phyloP scores from a whole-genome alignment of 1,140 invertebrate species.

The Ceratosolen fusciceps region DNA sequence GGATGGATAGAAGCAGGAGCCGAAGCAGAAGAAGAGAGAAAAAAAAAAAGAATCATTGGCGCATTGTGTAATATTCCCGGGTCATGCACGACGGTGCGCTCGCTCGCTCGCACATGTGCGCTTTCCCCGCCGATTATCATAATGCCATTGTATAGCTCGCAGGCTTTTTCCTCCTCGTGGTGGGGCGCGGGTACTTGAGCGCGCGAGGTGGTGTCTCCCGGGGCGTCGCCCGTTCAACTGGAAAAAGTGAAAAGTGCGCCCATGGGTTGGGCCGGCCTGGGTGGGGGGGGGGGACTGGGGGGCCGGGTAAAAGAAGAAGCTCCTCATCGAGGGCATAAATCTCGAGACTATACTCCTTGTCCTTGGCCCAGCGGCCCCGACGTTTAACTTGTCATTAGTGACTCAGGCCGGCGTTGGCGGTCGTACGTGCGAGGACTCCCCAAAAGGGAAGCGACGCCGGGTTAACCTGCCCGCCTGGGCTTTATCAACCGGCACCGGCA shows the following conservation, averaged over 20 bases:
- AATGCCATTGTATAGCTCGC: constrained; percentile 40
- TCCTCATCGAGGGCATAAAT: constrained; percentile 29
- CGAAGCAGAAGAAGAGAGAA: neutral
- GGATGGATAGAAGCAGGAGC: neutral
- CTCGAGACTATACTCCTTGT: constrained; percentile 32
- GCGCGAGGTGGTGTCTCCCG: neutral
- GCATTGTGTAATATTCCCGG: constrained; percentile 21
- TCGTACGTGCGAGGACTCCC: constrained; percentile 6
- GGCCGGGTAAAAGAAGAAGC: neutral
- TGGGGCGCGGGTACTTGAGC: no score
- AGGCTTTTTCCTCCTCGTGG: no score
- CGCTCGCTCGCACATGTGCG: neutral
- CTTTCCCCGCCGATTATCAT: constrained; percentile 36
- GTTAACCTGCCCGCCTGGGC: neutral
- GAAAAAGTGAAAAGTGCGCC: no score
- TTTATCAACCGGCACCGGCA: neutral
- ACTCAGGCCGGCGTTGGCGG: constrained; percentile 6
- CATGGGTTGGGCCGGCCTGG: neutral
- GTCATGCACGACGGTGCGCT: neutral
- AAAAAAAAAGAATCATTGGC: constrained; percentile 19
- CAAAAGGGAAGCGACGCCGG: neutral
- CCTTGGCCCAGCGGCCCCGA: neutral
- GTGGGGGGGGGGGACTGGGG: neutral
- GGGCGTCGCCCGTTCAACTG: neutral
- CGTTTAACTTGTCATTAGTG: constrained; percentile 46